phyloP scores from a whole-genome alignment of 2,797 vertebrate genomes.

The Mormyrops boulengeri region DNA sequence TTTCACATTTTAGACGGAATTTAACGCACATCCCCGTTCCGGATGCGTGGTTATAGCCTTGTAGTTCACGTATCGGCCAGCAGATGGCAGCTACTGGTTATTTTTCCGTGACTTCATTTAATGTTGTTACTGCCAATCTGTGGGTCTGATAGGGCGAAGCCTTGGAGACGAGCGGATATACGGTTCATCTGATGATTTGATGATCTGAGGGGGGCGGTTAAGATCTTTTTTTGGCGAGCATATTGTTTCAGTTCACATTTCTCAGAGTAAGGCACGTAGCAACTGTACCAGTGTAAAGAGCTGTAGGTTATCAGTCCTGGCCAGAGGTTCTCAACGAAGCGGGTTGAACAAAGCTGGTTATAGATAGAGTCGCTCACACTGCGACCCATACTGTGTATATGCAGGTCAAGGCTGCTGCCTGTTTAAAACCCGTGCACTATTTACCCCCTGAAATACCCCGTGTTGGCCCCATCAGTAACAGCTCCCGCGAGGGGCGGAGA shows the following conservation, averaged over 20 bases:
- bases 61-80: neutral
- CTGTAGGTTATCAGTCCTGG: neutral
- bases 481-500: neutral
- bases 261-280: neutral
- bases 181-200: neutral
- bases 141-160: neutral
- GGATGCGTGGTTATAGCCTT: neutral
- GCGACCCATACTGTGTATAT: neutral
- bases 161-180: neutral
- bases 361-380: neutral
- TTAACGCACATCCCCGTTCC: neutral
- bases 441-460: neutral
- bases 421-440: neutral
- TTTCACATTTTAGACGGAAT: neutral
- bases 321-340: neutral
- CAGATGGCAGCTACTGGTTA: slow-evolving; percentile 1
- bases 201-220: neutral
- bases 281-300: neutral
- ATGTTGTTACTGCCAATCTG: neutral
- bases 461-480: neutral
- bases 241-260: neutral
- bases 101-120: neutral
- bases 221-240: neutral
- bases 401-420: neutral
- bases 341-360: neutral